A percentile compares a stretch with the other conserved stretches of the same genome.
Conservation (phyloP, 1,140 invertebrate genomes). For the Papilio helenus region DNA sequence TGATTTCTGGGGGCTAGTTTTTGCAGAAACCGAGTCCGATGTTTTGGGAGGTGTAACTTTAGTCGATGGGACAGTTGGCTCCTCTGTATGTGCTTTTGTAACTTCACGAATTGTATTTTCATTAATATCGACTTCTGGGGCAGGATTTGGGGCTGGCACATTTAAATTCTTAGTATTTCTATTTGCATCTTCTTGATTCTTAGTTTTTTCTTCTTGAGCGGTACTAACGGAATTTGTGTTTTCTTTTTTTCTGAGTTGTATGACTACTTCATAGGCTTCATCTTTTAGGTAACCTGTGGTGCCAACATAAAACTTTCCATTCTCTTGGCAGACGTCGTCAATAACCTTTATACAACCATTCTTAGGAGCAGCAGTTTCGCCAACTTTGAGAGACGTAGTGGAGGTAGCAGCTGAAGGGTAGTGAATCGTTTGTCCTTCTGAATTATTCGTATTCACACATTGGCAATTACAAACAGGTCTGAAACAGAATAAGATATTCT, state of each 20-base stretch:
- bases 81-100: slow-evolving; percentile 4
- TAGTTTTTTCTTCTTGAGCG: slow-evolving; percentile 44
- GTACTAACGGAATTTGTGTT: background rate
- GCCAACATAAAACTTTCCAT: slow-evolving; percentile 73
- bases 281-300: slow-evolving; percentile 71
- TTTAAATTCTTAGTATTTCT: background rate
- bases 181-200: slow-evolving; percentile 34
- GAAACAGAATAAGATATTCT: background rate
- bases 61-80: background rate
- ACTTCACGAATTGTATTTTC: background rate
- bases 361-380: slow-evolving; percentile 43
- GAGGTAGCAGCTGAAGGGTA: slow-evolving; percentile 57
- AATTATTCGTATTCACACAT: background rate
- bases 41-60: background rate
- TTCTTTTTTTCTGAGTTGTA: slow-evolving; percentile 75
- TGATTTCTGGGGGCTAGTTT: background rate
- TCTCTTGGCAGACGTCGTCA: slow-evolving; percentile 57
- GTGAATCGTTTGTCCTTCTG: slow-evolving; percentile 36
- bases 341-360: slow-evolving; percentile 61
- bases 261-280: slow-evolving; percentile 75
- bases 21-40: background rate
- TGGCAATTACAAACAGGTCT: slow-evolving; percentile 45
- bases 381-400: slow-evolving; percentile 62
- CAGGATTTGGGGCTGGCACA: background rate
- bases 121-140: slow-evolving; percentile 18